A percentile compares a stretch with the other conserved stretches of the same genome.
phyloP scores from a whole-genome alignment of 2,113 vertebrate species.

The Tragelaphus buxtoni region DNA sequence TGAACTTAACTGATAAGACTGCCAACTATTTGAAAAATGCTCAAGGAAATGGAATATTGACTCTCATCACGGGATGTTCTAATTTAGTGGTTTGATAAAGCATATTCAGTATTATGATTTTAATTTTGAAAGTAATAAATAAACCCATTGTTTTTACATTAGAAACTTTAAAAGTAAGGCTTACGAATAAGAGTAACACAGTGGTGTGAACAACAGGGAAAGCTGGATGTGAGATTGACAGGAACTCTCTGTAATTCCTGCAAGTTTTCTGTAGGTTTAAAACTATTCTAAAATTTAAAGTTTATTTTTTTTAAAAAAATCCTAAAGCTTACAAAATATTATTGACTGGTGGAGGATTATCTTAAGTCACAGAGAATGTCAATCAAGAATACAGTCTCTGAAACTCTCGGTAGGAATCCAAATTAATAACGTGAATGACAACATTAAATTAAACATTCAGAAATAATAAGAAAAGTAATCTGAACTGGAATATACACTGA shows the following conservation, averaged over 20 bases:
- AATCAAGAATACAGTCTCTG: background rate
- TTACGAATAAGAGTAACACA: background rate
- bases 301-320: background rate
- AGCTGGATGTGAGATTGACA: background rate
- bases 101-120: background rate
- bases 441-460: background rate
- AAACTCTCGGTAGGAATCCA: background rate
- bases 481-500: background rate
- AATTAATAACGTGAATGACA: background rate
- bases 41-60: background rate
- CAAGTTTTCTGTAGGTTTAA: background rate
- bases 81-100: background rate
- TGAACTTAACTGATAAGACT: background rate
- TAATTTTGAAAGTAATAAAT: constrained; percentile 1
- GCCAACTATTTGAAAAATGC: too few species aligned
- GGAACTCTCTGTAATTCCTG: background rate
- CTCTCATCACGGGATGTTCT: background rate
- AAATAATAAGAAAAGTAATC: constrained; percentile 2
- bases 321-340: background rate
- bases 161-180: background rate
- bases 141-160: background rate
- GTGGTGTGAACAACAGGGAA: background rate
- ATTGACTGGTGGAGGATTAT: background rate
- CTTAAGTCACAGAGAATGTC: background rate
- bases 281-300: background rate